These are phyloP conservation scores for Heteromormyrus szaboi DNA, from an alignment of 2,797 vertebrate species.

Conservation along the genomic window DNA sequence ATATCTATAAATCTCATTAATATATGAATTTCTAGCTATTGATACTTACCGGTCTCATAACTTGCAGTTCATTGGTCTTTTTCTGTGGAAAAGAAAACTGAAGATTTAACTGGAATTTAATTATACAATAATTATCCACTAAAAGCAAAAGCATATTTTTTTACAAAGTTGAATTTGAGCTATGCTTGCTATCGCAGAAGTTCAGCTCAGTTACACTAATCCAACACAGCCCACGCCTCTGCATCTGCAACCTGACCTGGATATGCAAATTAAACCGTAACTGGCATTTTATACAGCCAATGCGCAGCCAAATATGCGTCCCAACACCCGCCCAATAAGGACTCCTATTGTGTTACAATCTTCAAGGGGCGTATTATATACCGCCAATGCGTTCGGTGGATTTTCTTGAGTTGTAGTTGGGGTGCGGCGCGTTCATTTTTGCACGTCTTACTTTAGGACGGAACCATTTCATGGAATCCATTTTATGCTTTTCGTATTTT, in stretches of 20 bases:
- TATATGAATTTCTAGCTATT: slow-evolving; percentile 19
- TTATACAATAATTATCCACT: slow-evolving; percentile 18
- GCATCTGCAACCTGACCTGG: slow-evolving; percentile 68
- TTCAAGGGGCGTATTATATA: slow-evolving; percentile 4
- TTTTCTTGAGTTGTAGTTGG: slow-evolving; percentile 60
- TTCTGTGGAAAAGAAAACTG: slow-evolving; percentile 22
- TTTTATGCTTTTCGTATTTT: slow-evolving; percentile 17
- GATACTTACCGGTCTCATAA: slow-evolving; percentile 60
- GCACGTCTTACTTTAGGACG: slow-evolving; percentile 89
- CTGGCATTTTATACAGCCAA: slow-evolving; percentile 43
- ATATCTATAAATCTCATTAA: slow-evolving; percentile 11
- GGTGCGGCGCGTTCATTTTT: slow-evolving; percentile 90
- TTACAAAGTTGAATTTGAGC: slow-evolving; percentile 53
- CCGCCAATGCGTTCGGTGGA: slow-evolving; percentile 24
- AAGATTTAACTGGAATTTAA: neutral
- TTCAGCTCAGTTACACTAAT: slow-evolving; percentile 63
- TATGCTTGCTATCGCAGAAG: slow-evolving; percentile 55
- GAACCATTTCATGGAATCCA: slow-evolving; percentile 60
- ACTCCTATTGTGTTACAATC: slow-evolving; percentile 43
- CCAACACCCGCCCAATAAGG: slow-evolving; percentile 29
- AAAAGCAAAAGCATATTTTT: slow-evolving; percentile 33
- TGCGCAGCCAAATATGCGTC: neutral
- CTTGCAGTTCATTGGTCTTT: slow-evolving; percentile 43
- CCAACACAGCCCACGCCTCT: slow-evolving; percentile 65
- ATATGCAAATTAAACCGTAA: slow-evolving; percentile 61